Conservation (phyloP, 2,888 invertebrate genomes). For the Leucoma salicis region DNA sequence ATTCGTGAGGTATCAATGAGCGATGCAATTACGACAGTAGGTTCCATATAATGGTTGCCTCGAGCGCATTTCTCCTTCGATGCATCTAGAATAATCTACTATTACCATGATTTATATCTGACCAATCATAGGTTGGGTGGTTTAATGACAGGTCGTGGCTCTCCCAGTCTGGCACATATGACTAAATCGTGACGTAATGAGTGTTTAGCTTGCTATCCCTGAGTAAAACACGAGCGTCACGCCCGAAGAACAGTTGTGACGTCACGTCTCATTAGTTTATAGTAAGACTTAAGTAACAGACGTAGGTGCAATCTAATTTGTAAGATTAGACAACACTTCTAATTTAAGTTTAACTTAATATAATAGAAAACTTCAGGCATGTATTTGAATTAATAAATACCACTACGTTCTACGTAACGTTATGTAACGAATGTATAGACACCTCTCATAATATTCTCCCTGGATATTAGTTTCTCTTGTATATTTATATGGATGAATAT, state of each 20-base stretch:
- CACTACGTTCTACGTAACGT: too few species aligned
- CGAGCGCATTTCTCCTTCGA: slow-evolving; percentile 70
- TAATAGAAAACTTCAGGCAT: too few species aligned
- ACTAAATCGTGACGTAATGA: slow-evolving; percentile 50
- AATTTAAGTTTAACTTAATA: too few species aligned
- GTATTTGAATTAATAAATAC: too few species aligned
- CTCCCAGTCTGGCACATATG: slow-evolving; percentile 63
- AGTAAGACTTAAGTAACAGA: too few species aligned
- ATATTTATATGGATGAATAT: too few species aligned
- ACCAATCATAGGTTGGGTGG: slow-evolving; percentile 64
- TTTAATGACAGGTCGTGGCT: slow-evolving; percentile 67
- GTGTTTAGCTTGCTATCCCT: slow-evolving; percentile 37
- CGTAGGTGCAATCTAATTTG: too few species aligned
- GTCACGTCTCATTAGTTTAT: slow-evolving; percentile 15
- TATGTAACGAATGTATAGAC: too few species aligned
- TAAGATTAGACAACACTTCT: too few species aligned
- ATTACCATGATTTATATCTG: slow-evolving; percentile 79
- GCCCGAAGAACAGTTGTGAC: slow-evolving; percentile 10
- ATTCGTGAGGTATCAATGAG: slow-evolving; percentile 78
- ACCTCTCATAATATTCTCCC: too few species aligned
- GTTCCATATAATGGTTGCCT: slow-evolving; percentile 67
- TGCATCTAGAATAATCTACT: slow-evolving; percentile 76
- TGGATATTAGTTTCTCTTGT: too few species aligned
- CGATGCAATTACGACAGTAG: slow-evolving; percentile 72
- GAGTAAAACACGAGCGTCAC: slow-evolving; percentile 17